Conservation (phyloP, 2,113 vertebrate genomes). For the Alectura lathami region DNA sequence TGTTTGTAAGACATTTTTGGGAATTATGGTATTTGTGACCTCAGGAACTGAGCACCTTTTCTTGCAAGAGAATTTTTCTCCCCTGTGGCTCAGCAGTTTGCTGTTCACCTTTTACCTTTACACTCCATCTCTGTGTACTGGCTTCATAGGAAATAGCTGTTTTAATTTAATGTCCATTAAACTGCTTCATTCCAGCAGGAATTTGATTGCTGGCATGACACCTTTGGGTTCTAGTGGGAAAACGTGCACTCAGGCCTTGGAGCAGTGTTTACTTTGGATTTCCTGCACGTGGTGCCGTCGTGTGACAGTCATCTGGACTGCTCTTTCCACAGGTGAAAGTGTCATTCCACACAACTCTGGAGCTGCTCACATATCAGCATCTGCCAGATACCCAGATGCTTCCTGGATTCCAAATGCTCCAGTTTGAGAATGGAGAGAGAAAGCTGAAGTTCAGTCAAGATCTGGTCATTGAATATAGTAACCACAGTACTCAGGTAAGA, state of each 20-base stretch:
- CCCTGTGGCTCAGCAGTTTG: not conserved
- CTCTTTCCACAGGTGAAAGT: slow-evolving; percentile 82
- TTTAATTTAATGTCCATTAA: not conserved
- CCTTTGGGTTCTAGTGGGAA: not conserved
- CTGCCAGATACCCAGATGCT: slow-evolving; percentile 72
- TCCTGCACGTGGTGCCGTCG: not conserved
- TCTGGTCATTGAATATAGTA: slow-evolving; percentile 84
- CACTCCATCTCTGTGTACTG: not conserved
- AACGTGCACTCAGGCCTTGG: not conserved
- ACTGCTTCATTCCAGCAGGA: slow-evolving; percentile 38
- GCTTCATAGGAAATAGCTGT: slow-evolving; percentile 4
- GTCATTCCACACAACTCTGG: slow-evolving; percentile 83
- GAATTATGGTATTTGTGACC: not conserved
- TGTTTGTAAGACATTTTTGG: not conserved
- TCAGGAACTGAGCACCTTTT: not conserved
- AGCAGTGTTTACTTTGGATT: slow-evolving; percentile 8
- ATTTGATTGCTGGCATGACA: slow-evolving; percentile 18
- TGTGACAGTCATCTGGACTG: not conserved
- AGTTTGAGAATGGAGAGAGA: slow-evolving; percentile 66
- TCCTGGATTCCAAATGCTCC: slow-evolving; percentile 72
- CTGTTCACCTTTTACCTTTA: slow-evolving; percentile 15
- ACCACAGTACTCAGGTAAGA: slow-evolving; percentile 81
- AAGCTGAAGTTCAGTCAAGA: slow-evolving; percentile 80
- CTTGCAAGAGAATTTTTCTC: not conserved
- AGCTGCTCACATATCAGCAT: slow-evolving; percentile 79